Evolutionary conservation across 92 coral and sea anemone genomes (phyloP), one percentile per base, ranked within the genome.

Genomic region (Scolanthus callimorphus): DNA sequence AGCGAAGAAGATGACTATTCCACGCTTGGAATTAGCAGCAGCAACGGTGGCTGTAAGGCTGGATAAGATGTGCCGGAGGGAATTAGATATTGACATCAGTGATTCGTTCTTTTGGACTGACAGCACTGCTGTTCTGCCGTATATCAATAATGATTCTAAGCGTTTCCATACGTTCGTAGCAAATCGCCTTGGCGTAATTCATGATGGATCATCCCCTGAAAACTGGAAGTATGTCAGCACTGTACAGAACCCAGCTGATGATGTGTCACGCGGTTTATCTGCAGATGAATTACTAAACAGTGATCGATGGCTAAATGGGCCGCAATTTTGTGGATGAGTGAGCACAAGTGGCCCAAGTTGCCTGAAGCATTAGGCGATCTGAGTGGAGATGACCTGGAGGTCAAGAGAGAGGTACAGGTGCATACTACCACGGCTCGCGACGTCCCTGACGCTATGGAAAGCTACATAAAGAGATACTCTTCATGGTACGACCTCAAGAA

Each of bases 101-200:
- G 2, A 29, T 1, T 52, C 80, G 19, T 20, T 48, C 13, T 60
- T 61, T 28, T 72, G 72, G 79, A 72, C 79, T 24, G 72, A 72
- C 62, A 64, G 73, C 49, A 65, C 81, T 22, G 31, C 64, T 0
- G 81, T 74, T 17, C 67, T 74, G 13, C 46, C 39, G 0, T 65
- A 56, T 34, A 74, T 74, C 23, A 28, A 57, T 25, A 74, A 74
- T 25, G 25, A 55, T 3, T 20, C 53, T 2, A 74, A 55, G 57
- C 73, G 56, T 29, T 73, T 64, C 22, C 72, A 72, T 30, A 72
- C 64, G 1, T 63, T 72, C 31, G 72, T 72, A 1, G 55, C 79
- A 10, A 72, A 63, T 27, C 31, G 73, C 13, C 59, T 65, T 0
- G 29, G 65, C 11, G n/a, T 53, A 11, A 65, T 74, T 17, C 81